Base-by-base conservation (phyloP, 2,113 vertebrate species). In the Tauraco erythrolophus region DNA sequence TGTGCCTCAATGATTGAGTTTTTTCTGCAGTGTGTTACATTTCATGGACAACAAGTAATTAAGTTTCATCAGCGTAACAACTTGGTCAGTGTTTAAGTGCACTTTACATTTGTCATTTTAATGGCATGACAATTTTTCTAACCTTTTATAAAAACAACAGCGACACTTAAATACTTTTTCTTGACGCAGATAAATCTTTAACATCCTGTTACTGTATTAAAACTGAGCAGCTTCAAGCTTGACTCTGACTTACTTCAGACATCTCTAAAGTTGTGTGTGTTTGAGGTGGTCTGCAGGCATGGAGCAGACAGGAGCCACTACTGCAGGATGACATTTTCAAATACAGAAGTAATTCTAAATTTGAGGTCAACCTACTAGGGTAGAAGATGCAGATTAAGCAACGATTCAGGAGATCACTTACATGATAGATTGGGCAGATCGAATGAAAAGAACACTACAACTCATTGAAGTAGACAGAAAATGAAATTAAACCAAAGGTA, bases 31-130 rank as follows among this genome's bases (percentile, higher is more conserved):
- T 23, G 2, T 50, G 45, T 81, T 94, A 82, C 39, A 50, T 93
- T 94, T 94, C 54, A 31, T 17, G 50, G 92, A 92, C 94, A 98
- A 86, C 64, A 86, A 43, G 54, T 93, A 97, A 98, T 96, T 95
- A 97, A 91, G 58, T 95, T 92, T 91, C 66, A 68, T 88, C 66
- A 6, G 2, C 2, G 0, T 83, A 89, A 57, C 50, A 21, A 43
- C 33, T 94, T 71, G 39, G 84, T 78, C 89, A 64, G 14, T 57
- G 60, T 84, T 95, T 88, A 95, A 96, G 77, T 81, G 88, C 41
- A 81, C 16, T 88, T 84, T 37, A 86, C 19, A 14, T 94, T 80
- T 78, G 9, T 64, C 57, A 84, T 91, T 94, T 95, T 77, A 95
- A 78, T 30, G 1, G n/a, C 66, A 37, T 0, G 1, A 77, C 78